These are phyloP conservation scores for Varanus salvator DNA, from an alignment of 2,113 vertebrate genomes.

Conservation along the genomic window DNA sequence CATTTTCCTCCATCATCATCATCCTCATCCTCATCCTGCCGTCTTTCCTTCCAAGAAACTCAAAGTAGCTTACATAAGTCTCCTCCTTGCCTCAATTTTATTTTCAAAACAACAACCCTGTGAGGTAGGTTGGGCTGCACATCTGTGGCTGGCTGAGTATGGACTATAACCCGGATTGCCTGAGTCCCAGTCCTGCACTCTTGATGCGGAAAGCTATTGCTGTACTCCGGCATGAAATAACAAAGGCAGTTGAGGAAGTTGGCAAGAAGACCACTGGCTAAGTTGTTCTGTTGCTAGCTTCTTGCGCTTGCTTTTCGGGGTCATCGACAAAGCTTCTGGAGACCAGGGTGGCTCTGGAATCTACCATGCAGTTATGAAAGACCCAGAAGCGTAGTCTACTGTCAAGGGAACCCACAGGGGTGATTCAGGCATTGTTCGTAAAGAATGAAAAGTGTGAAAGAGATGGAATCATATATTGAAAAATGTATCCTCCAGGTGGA, in stretches of 20 bases:
- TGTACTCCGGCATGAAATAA: slow-evolving; percentile 24
- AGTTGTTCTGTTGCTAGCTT: slow-evolving; percentile 62
- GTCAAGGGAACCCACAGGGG: too few relatives aligned
- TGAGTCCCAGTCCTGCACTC: slow-evolving; percentile 8
- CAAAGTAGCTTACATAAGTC: too few relatives aligned
- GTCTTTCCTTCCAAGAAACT: too few relatives aligned
- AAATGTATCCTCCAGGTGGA: not conserved
- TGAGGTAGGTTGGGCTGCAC: too few relatives aligned
- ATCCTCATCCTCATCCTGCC: slow-evolving; percentile 24
- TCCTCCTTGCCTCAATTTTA: too few relatives aligned
- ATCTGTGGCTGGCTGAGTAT: too few relatives aligned
- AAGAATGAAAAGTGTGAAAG: not conserved
- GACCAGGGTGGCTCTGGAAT: slow-evolving; percentile 36
- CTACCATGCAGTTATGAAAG: slow-evolving; percentile 60
- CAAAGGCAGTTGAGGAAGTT: slow-evolving; percentile 54
- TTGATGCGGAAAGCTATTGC: not conserved
- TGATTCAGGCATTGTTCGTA: too few relatives aligned
- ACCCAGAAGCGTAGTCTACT: slow-evolving; percentile 33
- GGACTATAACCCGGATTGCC: too few relatives aligned
- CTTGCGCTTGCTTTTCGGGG: slow-evolving; percentile 38
- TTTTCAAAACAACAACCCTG: too few relatives aligned
- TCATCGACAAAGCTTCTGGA: slow-evolving; percentile 52
- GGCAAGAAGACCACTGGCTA: not conserved
- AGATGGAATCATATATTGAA: not conserved
- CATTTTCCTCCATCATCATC: too few relatives aligned